Evolutionary conservation across 2,113 vertebrate species (phyloP), one percentile per base, ranked within the genome.

Genomic region (Rhineura floridana): DNA sequence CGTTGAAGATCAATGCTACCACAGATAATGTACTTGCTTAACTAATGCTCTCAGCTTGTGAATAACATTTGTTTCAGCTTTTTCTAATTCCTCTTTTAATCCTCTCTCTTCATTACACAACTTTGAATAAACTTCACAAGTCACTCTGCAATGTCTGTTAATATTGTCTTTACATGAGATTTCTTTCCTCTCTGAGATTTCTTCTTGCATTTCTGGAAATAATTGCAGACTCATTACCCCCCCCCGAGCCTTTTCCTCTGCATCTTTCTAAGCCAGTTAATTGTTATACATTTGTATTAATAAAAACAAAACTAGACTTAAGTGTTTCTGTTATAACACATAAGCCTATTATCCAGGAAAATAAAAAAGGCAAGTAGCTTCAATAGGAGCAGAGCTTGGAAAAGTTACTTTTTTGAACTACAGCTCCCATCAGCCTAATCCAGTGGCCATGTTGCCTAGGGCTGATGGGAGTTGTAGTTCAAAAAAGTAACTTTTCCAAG

Each of bases 41-140:
- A 8, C 82, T 94, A 94, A 92, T 87, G 36, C 84, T 90, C 91
- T 91, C 93, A 92, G 92, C 84, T 89, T 36, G 44, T 39, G 78
- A 92, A 89, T 30, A 92, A 80, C 87, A 94, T 73, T 73, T 91
- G 73, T 83, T 93, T 88, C 82, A 92, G 87, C 87, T 91, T 76
- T 93, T 48, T 1, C 11, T 91, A 92, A 92, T 86, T 94, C 91
- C 69, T 91, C 69, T 91, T 93, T 92, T 90, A 94, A 96, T 93
- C 81, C 70, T 2, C 25, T 91, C 88, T 87, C 86, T 86, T 89
- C 87, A 75, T 91, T 76, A 84, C 25, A 76, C 50, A 91, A 84
- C 78, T 91, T 84, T 50, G 69, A 84, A 92, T 90, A 84, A 90
- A 81, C 28, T 88, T 72, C n/a, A 5, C 69, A 72, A 46, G 15